Evolutionary conservation across 1,140 invertebrate genomes (phyloP).

Genomic region (Rhopalosiphum maidis): DNA sequence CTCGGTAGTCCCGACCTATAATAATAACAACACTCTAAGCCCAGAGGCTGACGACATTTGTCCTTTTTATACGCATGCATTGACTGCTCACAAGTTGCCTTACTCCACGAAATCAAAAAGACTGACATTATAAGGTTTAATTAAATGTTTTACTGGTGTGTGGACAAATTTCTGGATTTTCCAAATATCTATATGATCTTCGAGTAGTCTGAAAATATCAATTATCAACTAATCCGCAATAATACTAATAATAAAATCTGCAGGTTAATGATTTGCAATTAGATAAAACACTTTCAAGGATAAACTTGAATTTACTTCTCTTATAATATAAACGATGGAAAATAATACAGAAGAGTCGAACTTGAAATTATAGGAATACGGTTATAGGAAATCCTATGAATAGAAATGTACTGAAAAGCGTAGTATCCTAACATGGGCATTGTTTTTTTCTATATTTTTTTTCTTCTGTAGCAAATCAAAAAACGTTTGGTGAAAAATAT

Average conservation of each 20-base stretch:
- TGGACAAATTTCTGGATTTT: not conserved
- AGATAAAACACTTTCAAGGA: too few relatives aligned
- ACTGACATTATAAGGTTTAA: not conserved
- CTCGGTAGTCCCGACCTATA: too few relatives aligned
- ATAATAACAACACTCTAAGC: not conserved
- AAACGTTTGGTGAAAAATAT: not conserved
- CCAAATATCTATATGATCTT: not conserved
- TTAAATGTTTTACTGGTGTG: not conserved
- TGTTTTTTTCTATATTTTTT: not conserved
- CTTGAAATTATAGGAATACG: not conserved
- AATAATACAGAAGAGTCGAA: not conserved
- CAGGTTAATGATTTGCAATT: not conserved
- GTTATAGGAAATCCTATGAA: not conserved
- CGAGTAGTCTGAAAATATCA: not conserved
- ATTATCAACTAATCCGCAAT: not conserved
- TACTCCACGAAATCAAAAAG: not conserved
- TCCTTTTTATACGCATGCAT: not conserved
- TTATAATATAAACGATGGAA: not conserved
- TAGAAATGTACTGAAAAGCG: not conserved
- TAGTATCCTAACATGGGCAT: not conserved
- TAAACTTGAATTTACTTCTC: too few relatives aligned
- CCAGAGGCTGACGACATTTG: not conserved
- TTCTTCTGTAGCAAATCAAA: not conserved
- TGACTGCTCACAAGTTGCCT: not conserved
- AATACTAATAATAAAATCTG: not conserved